Evolutionary conservation across 2,797 vertebrate species (phyloP).

Genomic region (Microcaecilia unicolor): DNA sequence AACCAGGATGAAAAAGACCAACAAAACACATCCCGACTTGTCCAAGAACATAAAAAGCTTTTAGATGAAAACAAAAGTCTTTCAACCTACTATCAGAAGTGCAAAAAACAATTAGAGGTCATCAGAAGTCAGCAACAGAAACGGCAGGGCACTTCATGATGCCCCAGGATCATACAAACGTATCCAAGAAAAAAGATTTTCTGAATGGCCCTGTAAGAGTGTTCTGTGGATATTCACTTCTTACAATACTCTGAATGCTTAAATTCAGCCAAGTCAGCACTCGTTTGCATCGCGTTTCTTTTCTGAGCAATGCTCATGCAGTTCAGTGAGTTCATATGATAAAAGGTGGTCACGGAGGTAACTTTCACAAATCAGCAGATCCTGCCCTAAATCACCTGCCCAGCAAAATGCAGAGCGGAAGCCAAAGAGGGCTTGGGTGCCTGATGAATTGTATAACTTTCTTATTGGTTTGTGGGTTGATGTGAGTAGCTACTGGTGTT

Average conservation of each 20-base stretch:
- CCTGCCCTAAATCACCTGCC: slow-evolving; percentile 34
- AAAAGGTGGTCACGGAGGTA: slow-evolving; percentile 34
- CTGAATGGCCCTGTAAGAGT: slow-evolving; percentile 42
- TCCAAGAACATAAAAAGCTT: slow-evolving; percentile 98
- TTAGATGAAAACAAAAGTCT: slow-evolving; percentile 98
- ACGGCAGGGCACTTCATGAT: slow-evolving; percentile 94
- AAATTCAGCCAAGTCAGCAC: too few relatives aligned
- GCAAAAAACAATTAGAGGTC: slow-evolving; percentile 96
- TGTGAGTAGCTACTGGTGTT: too few relatives aligned
- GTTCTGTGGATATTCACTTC: slow-evolving; percentile 56
- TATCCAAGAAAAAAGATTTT: slow-evolving; percentile 51
- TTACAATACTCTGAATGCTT: slow-evolving; percentile 53
- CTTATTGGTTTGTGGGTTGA: slow-evolving; percentile 20
- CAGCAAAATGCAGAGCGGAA: too few relatives aligned
- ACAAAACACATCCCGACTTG: slow-evolving; percentile 95
- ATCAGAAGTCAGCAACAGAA: slow-evolving; percentile 97
- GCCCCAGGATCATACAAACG: slow-evolving; percentile 44
- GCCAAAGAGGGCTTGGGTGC: slow-evolving; percentile 24
- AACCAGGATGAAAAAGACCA: slow-evolving; percentile 99
- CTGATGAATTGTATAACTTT: slow-evolving; percentile 38
- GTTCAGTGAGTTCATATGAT: slow-evolving; percentile 32
- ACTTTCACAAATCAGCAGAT: slow-evolving; percentile 44
- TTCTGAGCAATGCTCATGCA: slow-evolving; percentile 42
- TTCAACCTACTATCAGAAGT: slow-evolving; percentile 95
- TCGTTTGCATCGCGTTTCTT: slow-evolving; percentile 47